phyloP scores from a whole-genome alignment of 2,113 vertebrate species.

The Oreochromis niloticus region DNA sequence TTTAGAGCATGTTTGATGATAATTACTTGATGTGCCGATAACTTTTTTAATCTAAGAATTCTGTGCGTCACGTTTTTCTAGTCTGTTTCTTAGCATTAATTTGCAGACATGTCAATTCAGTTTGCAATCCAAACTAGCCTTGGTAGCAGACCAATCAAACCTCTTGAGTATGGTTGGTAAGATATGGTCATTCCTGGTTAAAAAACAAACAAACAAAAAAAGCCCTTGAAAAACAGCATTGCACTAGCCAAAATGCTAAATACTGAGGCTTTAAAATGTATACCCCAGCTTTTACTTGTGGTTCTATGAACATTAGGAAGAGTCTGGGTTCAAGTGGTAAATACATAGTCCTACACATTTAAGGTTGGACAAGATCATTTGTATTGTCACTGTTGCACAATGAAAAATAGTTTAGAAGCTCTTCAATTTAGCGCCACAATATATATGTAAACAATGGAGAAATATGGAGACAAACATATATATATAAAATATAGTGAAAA shows the following conservation, averaged over 20 bases:
- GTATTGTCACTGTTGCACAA: background rate
- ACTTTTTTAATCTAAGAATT: background rate
- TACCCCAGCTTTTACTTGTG: background rate
- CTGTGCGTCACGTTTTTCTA: background rate
- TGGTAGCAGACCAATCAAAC: background rate
- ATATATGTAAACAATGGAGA: background rate
- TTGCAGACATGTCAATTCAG: background rate
- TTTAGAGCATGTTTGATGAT: background rate
- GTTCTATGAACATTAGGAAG: background rate
- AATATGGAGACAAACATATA: background rate
- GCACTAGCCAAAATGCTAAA: background rate
- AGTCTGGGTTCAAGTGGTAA: background rate
- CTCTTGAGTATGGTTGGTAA: background rate
- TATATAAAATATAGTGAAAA: no score
- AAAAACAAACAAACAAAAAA: background rate
- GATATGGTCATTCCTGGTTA: background rate
- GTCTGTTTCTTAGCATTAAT: background rate
- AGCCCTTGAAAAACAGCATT: background rate
- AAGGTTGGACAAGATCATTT: background rate
- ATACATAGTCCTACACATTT: background rate
- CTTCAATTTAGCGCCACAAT: background rate
- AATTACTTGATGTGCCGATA: background rate
- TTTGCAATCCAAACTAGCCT: background rate
- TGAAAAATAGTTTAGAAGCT: background rate
- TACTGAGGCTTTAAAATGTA: background rate